These are phyloP conservation scores for Drosophila antonietae DNA, from an alignment of 2,888 invertebrate species.

Conservation along the genomic window DNA sequence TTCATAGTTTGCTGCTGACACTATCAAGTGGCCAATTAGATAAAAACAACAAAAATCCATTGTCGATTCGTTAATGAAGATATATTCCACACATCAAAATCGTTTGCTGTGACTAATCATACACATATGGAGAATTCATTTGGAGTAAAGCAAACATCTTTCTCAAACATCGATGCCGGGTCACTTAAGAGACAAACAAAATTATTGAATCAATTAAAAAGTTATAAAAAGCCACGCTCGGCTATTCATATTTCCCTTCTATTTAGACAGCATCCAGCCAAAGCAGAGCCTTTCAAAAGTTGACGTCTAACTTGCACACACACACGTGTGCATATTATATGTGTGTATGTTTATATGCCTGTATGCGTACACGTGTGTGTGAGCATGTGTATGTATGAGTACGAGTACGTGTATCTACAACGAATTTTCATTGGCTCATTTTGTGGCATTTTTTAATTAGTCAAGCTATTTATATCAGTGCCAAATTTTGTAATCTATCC, in stretches of 20 bases:
- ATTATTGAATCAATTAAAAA: slow-evolving; percentile 61
- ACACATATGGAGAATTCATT: slow-evolving; percentile 47
- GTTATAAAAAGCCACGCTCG: slow-evolving; percentile 47
- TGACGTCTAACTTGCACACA: slow-evolving; percentile 13
- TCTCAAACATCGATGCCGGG: background rate
- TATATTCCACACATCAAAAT: slow-evolving; percentile 16
- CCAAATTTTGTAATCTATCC: background rate
- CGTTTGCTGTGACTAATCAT: slow-evolving; percentile 45
- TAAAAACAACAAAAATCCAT: slow-evolving; percentile 57
- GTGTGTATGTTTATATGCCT: background rate
- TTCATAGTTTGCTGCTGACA: slow-evolving; percentile 14
- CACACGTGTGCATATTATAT: background rate
- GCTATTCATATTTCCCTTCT: slow-evolving; percentile 21
- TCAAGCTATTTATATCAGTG: background rate
- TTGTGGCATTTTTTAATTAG: slow-evolving; percentile 13
- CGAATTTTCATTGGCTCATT: slow-evolving; percentile 4
- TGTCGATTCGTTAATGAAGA: slow-evolving; percentile 20
- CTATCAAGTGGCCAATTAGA: slow-evolving; percentile 54
- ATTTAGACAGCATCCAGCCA: slow-evolving; percentile 7
- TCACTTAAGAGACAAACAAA: slow-evolving; percentile 38
- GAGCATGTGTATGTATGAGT: no score
- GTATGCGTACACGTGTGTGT: background rate
- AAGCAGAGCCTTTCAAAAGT: slow-evolving; percentile 8
- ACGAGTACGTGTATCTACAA: background rate
- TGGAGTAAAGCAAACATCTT: slow-evolving; percentile 17